Evolutionary conservation across 2,797 vertebrate genomes (phyloP).

Genomic region (Muscicapa striata): DNA sequence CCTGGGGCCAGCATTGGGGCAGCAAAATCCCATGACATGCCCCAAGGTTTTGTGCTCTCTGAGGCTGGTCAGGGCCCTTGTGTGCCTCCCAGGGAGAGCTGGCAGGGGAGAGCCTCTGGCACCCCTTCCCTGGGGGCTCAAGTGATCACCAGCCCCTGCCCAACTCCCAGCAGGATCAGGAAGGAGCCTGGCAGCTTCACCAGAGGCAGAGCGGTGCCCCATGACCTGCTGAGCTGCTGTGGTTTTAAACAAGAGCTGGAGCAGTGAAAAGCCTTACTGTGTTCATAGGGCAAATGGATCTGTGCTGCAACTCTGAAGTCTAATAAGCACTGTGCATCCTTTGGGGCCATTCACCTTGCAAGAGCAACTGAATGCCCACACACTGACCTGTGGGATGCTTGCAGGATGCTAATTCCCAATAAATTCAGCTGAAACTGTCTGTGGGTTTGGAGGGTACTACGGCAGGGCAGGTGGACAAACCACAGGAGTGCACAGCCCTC

Average conservation of each 20-base stretch:
- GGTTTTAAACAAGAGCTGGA: background rate
- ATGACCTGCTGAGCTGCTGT: background rate
- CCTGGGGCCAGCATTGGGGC: accelerated
- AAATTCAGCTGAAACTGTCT: background rate
- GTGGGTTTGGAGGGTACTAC: background rate
- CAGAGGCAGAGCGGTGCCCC: background rate
- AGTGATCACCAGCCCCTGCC: background rate
- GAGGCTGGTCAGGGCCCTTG: background rate
- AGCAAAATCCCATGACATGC: background rate
- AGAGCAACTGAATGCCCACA: background rate
- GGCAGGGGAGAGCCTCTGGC: background rate
- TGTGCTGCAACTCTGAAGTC: background rate
- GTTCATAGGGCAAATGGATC: background rate
- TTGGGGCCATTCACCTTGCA: background rate
- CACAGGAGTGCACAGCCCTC: background rate
- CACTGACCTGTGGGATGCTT: background rate
- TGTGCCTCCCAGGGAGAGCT: background rate
- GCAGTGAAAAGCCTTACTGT: background rate
- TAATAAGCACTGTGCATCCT: background rate
- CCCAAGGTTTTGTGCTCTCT: background rate
- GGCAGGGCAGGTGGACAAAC: background rate
- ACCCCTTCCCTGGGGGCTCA: accelerated
- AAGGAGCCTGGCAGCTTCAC: background rate
- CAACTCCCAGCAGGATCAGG: background rate
- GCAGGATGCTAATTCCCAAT: background rate